These are phyloP conservation scores for Oreonectes daqikongensis DNA, from an alignment of 2,797 vertebrate species.

Conservation along the genomic window DNA sequence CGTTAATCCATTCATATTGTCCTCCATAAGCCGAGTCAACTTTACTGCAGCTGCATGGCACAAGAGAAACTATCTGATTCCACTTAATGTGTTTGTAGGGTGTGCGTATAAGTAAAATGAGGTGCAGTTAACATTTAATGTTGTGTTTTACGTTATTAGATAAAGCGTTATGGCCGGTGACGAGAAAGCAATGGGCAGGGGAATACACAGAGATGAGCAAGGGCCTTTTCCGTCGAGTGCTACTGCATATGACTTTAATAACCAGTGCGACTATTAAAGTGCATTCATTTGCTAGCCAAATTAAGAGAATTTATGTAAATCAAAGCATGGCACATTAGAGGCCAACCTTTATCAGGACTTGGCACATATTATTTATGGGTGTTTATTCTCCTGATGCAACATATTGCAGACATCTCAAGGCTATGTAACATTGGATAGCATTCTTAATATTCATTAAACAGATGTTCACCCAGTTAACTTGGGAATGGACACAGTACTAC, in stretches of 20 bases:
- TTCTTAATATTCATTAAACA: not conserved
- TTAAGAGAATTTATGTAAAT: not conserved
- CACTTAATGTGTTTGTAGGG: not conserved
- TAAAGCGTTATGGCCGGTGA: not conserved
- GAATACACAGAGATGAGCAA: not conserved
- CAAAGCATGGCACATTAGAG: not conserved
- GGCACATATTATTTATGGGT: not conserved
- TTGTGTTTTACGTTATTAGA: not conserved
- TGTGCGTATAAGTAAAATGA: not conserved
- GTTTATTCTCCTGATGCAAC: not conserved
- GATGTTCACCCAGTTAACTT: not conserved
- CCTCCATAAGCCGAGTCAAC: not conserved
- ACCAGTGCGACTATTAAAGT: not conserved
- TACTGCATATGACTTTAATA: not conserved
- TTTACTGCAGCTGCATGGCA: not conserved
- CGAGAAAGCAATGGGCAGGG: not conserved
- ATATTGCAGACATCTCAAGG: not conserved
- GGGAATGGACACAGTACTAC: no score
- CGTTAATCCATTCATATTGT: slow-evolving; percentile 29
- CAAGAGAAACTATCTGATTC: not conserved
- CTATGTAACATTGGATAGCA: not conserved
- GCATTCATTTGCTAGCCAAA: not conserved
- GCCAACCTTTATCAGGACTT: not conserved
- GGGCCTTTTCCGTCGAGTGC: not conserved
- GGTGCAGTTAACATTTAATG: not conserved